A percentile compares a stretch with the other conserved stretches of the same genome.
These are phyloP conservation scores for Synanthedon myopaeformis DNA, from an alignment of 2,888 invertebrate genomes.

Conservation along the genomic window DNA sequence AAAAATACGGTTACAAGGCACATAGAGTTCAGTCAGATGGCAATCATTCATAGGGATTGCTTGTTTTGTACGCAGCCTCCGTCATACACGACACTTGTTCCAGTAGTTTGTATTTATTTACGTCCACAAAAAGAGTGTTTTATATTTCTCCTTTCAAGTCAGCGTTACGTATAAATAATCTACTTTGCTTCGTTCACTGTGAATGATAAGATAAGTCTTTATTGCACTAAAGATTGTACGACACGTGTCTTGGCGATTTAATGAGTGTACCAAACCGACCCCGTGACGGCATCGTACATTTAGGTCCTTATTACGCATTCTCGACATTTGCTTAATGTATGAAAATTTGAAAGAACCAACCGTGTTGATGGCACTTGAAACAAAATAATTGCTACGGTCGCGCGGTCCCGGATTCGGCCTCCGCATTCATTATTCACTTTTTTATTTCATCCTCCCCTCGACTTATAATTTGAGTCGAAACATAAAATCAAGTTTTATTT, in stretches of 20 bases:
- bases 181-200: too few species aligned
- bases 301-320: conserved; percentile 65
- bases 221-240: too few species aligned
- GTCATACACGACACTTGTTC: conserved; percentile 40
- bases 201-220: too few species aligned
- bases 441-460: conserved; percentile 64
- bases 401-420: conserved; percentile 62
- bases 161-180: too few species aligned
- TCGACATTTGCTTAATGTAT: conserved; percentile 68
- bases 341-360: conserved; percentile 68
- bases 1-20: conserved; percentile 38
- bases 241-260: conserved; percentile 34
- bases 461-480: conserved; percentile 69
- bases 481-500: conserved; percentile 70
- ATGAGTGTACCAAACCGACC: conserved; percentile 43
- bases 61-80: conserved; percentile 48
- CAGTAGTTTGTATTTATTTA: conserved; percentile 45
- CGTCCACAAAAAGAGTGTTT: conserved; percentile 26
- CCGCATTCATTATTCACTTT: conserved; percentile 69
- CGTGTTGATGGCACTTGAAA: conserved; percentile 69
- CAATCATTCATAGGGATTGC: conserved; percentile 54
- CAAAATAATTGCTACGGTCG: conserved; percentile 69
- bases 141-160: conserved; percentile 17
- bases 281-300: conserved; percentile 50
- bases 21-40: conserved; percentile 47